Evolutionary conservation across 1,140 invertebrate genomes (phyloP), one percentile per base, ranked within the genome.

Genomic region (Druon quercuslanigerum): DNA sequence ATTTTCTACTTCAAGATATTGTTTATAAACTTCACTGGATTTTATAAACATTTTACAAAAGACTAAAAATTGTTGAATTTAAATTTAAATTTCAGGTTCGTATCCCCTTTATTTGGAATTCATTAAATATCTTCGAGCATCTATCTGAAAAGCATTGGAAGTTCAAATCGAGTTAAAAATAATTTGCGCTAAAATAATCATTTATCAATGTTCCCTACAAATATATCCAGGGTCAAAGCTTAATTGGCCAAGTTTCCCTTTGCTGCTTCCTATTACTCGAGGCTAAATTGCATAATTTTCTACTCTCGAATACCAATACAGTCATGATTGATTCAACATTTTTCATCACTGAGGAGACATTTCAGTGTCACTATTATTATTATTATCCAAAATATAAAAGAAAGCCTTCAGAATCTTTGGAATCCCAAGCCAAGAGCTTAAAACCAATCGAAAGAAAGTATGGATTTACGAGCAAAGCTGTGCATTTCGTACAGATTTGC

Each of bases 221-320:
- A 54, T 54, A 19, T n/a, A 54, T 19, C n/a, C 52, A 54, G 52
- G 52, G 16, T 54, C 52, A 54, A 54, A 54, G 52, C 52, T 54
- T 17, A 54, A 54, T 17, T n/a, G 16, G n/a, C n/a, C 5, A 54
- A 54, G 52, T 19, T 54, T 17, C 17, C 9, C n/a, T n/a, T n/a
- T n/a, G 8, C 8, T 17, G 17, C 17, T 17, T 54, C 4, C 17
- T 54, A 4, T 17, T 19, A 54, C 52, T 54, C 17, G 9, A 54
- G 16, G 52, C 17, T 54, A 17, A 17, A 54, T 19, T 54, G 16
- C 8, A 54, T 54, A 54, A 54, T 54, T 54, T 54, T 8, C 8
- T 54, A 7, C 8, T 19, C n/a, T 54, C 52, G n/a, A 54, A 6
- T n/a, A 19, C 17, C 8, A 54, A 54, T n/a, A 9, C 17, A 17